Evolutionary conservation across 2,888 invertebrate genomes (phyloP), one percentile per base, ranked within the genome.

Genomic region (Heliconius erato): DNA sequence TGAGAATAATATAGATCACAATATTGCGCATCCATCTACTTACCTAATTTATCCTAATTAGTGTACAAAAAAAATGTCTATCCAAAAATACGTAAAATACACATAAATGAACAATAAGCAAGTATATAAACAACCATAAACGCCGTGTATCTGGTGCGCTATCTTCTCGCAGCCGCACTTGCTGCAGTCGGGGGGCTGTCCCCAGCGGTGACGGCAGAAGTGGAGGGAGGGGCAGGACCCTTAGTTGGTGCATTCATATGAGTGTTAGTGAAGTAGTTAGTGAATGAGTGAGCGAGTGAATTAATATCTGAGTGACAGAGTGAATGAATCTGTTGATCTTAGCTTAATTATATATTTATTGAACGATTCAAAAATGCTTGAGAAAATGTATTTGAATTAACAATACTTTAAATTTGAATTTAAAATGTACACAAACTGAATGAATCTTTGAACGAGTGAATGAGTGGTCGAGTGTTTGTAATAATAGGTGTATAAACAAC

Each of bases 81-180:
- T 19, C 54, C 7, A 3, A 63, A 63, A n/a, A 63, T 63, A 63
- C n/a, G 11, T 63, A n/a, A 59, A 23, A 63, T 4, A n/a, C 12
- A 74, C 44, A 28, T 54, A 44, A 26, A 44, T 44, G 3, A 19
- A 54, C n/a, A n/a, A 63, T n/a, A 63, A 63, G 1, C 28, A 54
- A 26, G 26, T 63, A 63, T 35, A 32, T 14, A 44, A 84, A 59
- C 74, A 86, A 94, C 94, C 94, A 71, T 92, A 92, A 7, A 92
- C 85, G 80, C 92, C 92, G 1, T 88, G 87, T 23, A 94, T 92
- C 83, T 93, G 94, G 71, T 92, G 93, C 0, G 91, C 89, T 2
- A 93, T 91, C 85, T 93, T 94, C 88, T 93, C 92, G 74, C 94
- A 94, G 87, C 93, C 91, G 74, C 94, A 94, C 0, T 87, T 84